Base-by-base conservation (phyloP, 1,140 invertebrate genomes). In the Geopemphigus sp. region DNA sequence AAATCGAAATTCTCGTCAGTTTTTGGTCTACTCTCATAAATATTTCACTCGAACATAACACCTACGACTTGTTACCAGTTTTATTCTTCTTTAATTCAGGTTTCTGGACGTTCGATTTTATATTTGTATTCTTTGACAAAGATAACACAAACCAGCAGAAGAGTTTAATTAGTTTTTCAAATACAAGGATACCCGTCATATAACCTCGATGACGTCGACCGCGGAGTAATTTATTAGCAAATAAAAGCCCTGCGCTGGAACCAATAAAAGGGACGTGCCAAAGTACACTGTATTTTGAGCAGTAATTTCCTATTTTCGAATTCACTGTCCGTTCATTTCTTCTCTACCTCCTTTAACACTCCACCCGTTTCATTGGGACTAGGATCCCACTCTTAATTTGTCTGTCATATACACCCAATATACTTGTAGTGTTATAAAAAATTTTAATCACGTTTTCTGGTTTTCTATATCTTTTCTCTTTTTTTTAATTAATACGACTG, bases 301-400 rank as follows among this genome's bases (percentile, higher is more conserved):
- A 45, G 74, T 29, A 47, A 78, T 78, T 78, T 59, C 57, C 39
- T 50, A 19, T 78, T 78, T 78, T 63, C 15, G 17, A 78, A 78
- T 61, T 63, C 22, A 29, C 15, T 50, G 39, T 19, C 74, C 39
- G 53, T 57, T 76, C 22, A 14, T 59, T 57, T 76, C 22, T 70
- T 39, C n/a, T n/a, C 24, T 26, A 3, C 10, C 10, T 2, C 10
- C 17, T 19, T 54, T 10, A 53, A 70, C 39, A 45, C 5, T n/a
- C 8, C 8, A 39, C 32, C 32, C 32, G 32, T 50, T 12, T 1
- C 14, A 50, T 12, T 8, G 4, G 47, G 5, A 50, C 68, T 72
- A 54, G 19, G 0, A 72, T 54, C 10, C 11, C 47, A 1, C 19
- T 72, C 54, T 8, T 1, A 26, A 68, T 24, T 24, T 50, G 1